Percentiles rank a stretch among this genome's conserved stretches.
Conservation (phyloP, 2,113 vertebrate genomes). For the Pelecanus crispus region DNA sequence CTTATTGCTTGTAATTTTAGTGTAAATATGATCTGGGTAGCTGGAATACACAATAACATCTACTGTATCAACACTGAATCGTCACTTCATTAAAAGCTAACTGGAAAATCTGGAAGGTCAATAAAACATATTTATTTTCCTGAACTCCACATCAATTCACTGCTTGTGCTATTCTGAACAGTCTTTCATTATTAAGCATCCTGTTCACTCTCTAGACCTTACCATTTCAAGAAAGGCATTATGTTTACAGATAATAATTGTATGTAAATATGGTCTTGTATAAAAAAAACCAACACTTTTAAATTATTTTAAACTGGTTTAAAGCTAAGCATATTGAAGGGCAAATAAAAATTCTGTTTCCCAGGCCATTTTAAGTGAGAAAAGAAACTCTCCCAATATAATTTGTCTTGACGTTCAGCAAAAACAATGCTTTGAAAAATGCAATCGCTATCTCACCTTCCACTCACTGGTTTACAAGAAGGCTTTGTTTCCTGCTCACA, state of each 20-base stretch:
- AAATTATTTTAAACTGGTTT: conserved; percentile 40
- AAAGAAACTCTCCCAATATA: conserved; percentile 8
- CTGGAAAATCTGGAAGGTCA: neutral
- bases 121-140: neutral
- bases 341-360: conserved; percentile 65
- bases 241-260: conserved; percentile 52
- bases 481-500: neutral
- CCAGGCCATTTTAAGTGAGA: conserved; percentile 38
- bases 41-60: neutral
- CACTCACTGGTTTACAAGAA: conserved; percentile 12
- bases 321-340: conserved; percentile 67
- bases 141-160: neutral
- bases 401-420: neutral
- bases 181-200: neutral
- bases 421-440: conserved; percentile 21
- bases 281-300: neutral
- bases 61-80: neutral
- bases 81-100: neutral
- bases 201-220: conserved; percentile 56
- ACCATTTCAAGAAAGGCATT: conserved; percentile 65
- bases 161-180: neutral
- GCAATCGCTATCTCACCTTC: conserved; percentile 7
- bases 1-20: conserved; percentile 41
- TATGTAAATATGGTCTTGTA: conserved; percentile 62
- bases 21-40: neutral